Conservation (phyloP, 37 sponge, comb jelly and placozoan genomes). For the Chondrilla cf. caribensis region DNA sequence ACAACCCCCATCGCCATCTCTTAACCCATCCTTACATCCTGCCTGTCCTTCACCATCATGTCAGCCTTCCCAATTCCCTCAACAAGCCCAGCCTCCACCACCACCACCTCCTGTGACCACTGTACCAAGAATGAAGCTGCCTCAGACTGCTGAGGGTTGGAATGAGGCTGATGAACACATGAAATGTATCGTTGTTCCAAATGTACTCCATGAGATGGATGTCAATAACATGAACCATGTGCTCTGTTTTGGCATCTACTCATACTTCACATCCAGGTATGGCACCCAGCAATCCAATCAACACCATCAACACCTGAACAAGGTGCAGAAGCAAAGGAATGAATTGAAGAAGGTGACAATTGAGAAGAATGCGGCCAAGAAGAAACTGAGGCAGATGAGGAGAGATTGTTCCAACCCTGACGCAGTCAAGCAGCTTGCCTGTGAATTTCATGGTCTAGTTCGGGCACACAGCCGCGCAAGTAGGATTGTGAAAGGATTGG, state of each 20-base stretch:
- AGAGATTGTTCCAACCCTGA: neutral
- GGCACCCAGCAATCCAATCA: neutral
- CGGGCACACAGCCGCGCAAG: neutral
- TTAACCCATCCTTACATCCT: no score
- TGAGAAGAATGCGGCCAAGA: constrained; percentile 10
- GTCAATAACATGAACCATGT: constrained; percentile 13
- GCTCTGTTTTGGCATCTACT: constrained; percentile 17
- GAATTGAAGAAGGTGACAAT: neutral
- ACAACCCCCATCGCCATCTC: no score
- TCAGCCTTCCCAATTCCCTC: no score
- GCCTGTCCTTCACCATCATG: no score
- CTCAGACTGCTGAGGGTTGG: constrained; percentile 4
- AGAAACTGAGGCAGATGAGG: constrained; percentile 11
- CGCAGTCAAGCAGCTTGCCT: neutral
- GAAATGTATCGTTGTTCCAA: neutral
- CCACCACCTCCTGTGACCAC: neutral
- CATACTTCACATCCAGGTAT: constrained; percentile 13
- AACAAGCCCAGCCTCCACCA: neutral
- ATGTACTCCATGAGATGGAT: neutral
- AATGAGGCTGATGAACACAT: neutral
- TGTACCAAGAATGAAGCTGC: neutral
- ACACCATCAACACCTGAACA: neutral
- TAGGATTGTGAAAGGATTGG: neutral
- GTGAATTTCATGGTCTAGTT: constrained; percentile 1
- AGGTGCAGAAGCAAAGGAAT: no score